Evolutionary conservation across 2,888 invertebrate species (phyloP), one percentile per base, ranked within the genome.

Genomic region (Ochlodes sylvanus): DNA sequence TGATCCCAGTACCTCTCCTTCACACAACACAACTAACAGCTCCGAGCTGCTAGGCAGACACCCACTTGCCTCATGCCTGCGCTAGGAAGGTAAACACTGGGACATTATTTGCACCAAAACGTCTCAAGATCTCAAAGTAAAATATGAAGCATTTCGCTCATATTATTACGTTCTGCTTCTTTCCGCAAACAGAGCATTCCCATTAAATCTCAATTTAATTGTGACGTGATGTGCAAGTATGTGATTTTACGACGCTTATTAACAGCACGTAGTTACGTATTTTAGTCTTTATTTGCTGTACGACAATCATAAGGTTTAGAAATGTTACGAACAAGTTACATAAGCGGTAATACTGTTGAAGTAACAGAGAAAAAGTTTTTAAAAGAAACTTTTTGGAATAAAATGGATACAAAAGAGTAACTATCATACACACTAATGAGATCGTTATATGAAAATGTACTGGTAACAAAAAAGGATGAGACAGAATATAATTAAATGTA

Each of bases 201-300:
- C 50, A 50, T 61, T 61, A 27, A 61, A 50, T 61, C 61, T 61
- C 50, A 61, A 61, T 50, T 61, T 61, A 61, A 50, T 61, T 50
- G 32, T 34, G 19, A 50, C 50, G 27, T 47, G 47, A 42, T 12
- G 44, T 17, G 21, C 21, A 17, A 27, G 10, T 19, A 27, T 27
- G 27, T 44, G 14, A 42, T 58, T 27, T 58, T 68, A 71, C 70
- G 70, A 63, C 41, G 52, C 6, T 7, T 19, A 50, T 50, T 50
- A 50, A 50, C 47, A n/a, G 32, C 7, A 50, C 9, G 2, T 2
- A 27, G 19, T 10, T 17, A 19, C n/a, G 17, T 50, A 19, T 50
- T 50, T 50, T 19, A 2, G 19, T 50, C 50, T 9, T 19, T 50
- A 10, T 50, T 44, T 15, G 44, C 4, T n/a, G 27, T 27, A 27